Evolutionary conservation across 92 coral and sea anemone species (phyloP).

Genomic region (Parazoanthus swiftii): DNA sequence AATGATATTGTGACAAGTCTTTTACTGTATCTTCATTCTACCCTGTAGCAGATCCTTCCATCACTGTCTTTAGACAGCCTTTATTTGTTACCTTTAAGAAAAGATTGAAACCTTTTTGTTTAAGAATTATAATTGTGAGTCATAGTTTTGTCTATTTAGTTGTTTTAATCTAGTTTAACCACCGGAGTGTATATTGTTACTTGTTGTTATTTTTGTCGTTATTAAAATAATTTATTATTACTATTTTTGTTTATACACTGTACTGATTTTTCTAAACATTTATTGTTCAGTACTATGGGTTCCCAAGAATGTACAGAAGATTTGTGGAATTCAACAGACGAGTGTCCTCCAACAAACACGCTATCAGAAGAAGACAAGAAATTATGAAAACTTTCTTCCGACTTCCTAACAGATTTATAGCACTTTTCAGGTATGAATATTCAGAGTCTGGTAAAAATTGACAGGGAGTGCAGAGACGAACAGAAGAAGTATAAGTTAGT

Average conservation of each 20-base stretch:
- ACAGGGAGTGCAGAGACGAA: too few species aligned
- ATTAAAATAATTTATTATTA: too few species aligned
- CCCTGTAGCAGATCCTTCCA: too few species aligned
- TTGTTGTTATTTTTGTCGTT: background rate
- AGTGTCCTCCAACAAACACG: constrained; percentile 81
- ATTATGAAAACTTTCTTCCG: constrained; percentile 81
- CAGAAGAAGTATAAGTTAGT: too few species aligned
- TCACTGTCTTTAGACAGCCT: too few species aligned
- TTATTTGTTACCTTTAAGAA: too few species aligned
- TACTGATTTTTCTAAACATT: background rate
- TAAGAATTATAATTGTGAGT: too few species aligned
- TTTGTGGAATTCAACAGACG: constrained; percentile 94
- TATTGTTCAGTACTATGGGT: constrained; percentile 91
- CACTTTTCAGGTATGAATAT: constrained; percentile 71
- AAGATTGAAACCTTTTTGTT: too few species aligned
- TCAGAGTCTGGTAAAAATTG: background rate
- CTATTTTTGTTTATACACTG: background rate
- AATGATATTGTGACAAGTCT: too few species aligned
- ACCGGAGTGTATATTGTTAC: background rate
- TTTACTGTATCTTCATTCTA: too few species aligned
- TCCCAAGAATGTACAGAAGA: constrained; percentile 95
- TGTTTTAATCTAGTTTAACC: too few species aligned
- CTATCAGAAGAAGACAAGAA: constrained; percentile 82
- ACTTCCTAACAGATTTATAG: constrained; percentile 82
- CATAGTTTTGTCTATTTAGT: too few species aligned